phyloP scores from a whole-genome alignment of 2,888 invertebrate species.

The Drosophila subquinaria region DNA sequence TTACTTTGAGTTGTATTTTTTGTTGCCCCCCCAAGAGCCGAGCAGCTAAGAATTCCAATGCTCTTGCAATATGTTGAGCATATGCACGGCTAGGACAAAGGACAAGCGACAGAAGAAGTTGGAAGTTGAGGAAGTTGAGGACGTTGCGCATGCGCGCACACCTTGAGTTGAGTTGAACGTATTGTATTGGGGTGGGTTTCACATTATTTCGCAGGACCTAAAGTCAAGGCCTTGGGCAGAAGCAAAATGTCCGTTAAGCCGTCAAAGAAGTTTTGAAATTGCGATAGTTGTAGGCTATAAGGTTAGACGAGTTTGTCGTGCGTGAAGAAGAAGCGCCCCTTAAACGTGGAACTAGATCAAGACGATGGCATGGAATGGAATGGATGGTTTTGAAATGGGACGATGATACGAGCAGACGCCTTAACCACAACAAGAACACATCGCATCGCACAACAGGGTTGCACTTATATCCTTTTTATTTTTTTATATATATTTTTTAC shows the following conservation, averaged over 20 bases:
- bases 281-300: constrained; percentile 49
- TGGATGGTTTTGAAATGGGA: constrained; percentile 13
- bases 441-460: constrained; percentile 54
- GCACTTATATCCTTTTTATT: constrained; percentile 58
- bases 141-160: constrained; percentile 76
- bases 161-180: constrained; percentile 63
- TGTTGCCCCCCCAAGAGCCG: constrained; percentile 31
- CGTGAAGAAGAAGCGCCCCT: constrained; percentile 42
- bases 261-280: constrained; percentile 54
- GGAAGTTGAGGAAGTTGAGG: constrained; percentile 13
- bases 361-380: constrained; percentile 13
- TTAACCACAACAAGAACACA: constrained; percentile 66
- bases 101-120: constrained; percentile 31
- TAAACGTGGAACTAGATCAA: constrained; percentile 71
- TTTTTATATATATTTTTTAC: neutral
- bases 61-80: constrained; percentile 64
- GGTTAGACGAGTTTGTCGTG: constrained; percentile 40
- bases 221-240: constrained; percentile 62
- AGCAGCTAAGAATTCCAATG: constrained; percentile 56
- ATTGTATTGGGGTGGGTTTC: constrained; percentile 64
- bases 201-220: constrained; percentile 31
- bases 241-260: constrained; percentile 65
- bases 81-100: constrained; percentile 62
- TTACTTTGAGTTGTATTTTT: constrained; percentile 8
- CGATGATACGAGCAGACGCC: constrained; percentile 24